These are phyloP conservation scores for Antedon mediterranea DNA, from an alignment of 53 echinoderm and acorn worm species.

Conservation along the genomic window DNA sequence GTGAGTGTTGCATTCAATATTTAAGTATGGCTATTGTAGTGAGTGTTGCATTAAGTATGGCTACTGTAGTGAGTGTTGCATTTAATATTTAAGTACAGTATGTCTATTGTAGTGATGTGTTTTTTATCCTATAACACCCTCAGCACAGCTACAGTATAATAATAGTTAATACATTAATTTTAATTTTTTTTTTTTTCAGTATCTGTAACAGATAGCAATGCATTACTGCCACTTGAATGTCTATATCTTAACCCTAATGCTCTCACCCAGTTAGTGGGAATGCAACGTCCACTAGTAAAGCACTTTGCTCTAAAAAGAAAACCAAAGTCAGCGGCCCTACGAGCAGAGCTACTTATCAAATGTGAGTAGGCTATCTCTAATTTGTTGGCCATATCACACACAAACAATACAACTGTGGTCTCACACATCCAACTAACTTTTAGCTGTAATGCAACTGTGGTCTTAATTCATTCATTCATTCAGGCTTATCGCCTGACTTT, in stretches of 20 bases:
- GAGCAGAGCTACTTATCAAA: conserved; percentile 81
- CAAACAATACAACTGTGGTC: too few species aligned
- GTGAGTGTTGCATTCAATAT: too few species aligned
- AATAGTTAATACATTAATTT: too few species aligned
- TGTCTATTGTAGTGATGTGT: background rate
- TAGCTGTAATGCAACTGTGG: too few species aligned
- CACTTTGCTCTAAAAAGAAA: conserved; percentile 88
- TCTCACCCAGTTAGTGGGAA: conserved; percentile 86
- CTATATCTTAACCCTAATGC: conserved; percentile 93
- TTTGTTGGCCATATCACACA: too few species aligned
- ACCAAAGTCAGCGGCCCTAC: conserved; percentile 85
- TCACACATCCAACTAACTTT: too few species aligned
- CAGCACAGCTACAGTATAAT: too few species aligned
- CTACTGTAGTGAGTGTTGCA: background rate
- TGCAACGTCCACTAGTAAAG: conserved; percentile 93
- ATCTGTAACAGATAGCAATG: conserved; percentile 75
- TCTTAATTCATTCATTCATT: too few species aligned
- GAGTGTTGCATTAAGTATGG: too few species aligned
- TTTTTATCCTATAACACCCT: too few species aligned
- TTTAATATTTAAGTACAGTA: too few species aligned
- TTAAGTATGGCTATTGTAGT: background rate
- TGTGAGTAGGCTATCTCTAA: conserved; percentile 66
- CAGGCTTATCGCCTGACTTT: too few species aligned
- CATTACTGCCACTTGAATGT: conserved; percentile 83
- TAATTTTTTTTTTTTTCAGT: conserved; percentile 24